Evolutionary conservation across 2,888 invertebrate species (phyloP).

Genomic region (Pheosia tremula): DNA sequence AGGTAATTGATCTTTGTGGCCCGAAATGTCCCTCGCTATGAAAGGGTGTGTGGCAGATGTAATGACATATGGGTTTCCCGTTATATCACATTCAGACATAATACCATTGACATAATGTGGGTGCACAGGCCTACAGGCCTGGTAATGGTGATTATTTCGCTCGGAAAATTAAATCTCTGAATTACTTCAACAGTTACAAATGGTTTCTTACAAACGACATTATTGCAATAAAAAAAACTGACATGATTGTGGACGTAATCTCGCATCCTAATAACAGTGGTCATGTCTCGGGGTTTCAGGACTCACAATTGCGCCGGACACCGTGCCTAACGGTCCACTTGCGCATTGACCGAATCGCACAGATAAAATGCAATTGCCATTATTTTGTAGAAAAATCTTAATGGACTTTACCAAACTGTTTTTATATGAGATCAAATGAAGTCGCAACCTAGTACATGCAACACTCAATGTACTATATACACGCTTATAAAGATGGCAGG

Average conservation of each 20-base stretch:
- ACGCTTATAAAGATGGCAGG: no score
- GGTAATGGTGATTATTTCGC: no score
- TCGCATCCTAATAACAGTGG: constrained; percentile 2
- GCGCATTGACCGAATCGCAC: neutral
- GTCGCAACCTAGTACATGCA: no score
- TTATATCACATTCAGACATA: no score
- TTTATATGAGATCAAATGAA: neutral
- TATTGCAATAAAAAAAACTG: constrained; percentile 2
- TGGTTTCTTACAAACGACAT: neutral
- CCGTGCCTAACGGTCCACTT: neutral
- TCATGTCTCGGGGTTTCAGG: neutral
- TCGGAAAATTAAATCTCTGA: no score
- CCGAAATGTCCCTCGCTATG: no score
- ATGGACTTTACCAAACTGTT: neutral
- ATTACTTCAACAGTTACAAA: neutral
- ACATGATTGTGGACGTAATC: neutral
- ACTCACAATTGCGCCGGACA: neutral
- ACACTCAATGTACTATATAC: no score
- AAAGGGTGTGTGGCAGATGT: no score
- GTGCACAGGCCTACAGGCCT: no score
- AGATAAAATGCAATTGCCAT: neutral
- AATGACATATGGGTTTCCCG: no score
- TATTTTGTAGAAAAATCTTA: constrained; percentile 15
- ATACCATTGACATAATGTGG: no score
- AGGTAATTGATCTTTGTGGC: no score